Base-by-base conservation (phyloP, 1,140 invertebrate genomes). In the Cyclina sinensis region DNA sequence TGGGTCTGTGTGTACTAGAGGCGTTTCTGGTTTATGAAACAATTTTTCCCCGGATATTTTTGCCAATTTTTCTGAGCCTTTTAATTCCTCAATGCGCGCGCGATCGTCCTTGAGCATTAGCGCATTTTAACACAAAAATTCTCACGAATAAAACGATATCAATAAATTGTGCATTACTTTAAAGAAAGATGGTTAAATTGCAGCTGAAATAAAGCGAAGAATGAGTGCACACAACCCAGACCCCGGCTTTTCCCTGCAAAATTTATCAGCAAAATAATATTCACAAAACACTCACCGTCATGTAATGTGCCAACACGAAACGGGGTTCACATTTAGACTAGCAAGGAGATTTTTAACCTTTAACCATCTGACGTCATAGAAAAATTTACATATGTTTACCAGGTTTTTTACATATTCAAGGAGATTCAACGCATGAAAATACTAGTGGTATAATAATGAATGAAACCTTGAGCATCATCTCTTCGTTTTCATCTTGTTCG, bases 201-300 rank as follows among this genome's bases (percentile, higher is more conserved):
- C 48, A 32, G 46, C 46, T 30, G 43, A 91, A 92, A 87, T 79
- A 57, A 51, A 46, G 83, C 88, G 57, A 87, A 89, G 89, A 39
- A 30, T 79, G 46, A 78, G 62, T 73, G 76, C 79, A 88, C 48
- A 89, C 85, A 90, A 78, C 70, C 82, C 74, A 90, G 91, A 92
- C 93, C 88, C 92, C 87, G 90, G 92, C 91, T 93, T 94, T 95
- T 94, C 94, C 93, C 92, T 92, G 94, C 95, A 95, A 96, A 95
- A 95, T 96, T 96, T 96, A 96, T 96, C 95, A 96, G 95, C 95
- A 95, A 96, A 96, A 96, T 96, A 96, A 96, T 96, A 96, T 96
- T 96, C 95, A 93, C 95, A 96, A 96, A 96, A 96, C 96, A 96
- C 96, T 96, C 95, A 96, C 96, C 95, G 95, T 96, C 96, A 96